A percentile compares a stretch with the other conserved stretches of the same genome.
Conservation (phyloP, 2,888 invertebrate species). For the Stratiomys singularior region DNA sequence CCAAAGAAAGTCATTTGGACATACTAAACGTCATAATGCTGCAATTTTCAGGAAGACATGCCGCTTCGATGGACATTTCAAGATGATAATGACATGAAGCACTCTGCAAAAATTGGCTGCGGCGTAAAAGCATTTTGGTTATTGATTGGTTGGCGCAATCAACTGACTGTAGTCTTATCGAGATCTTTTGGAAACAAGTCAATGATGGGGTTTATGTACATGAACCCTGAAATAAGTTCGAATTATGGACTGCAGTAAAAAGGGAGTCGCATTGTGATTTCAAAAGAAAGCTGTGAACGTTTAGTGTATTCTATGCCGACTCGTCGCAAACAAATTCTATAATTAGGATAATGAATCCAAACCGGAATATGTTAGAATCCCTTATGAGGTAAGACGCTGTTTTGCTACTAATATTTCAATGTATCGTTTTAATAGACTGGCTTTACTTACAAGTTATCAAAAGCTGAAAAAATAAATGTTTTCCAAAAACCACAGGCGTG, state of each 20-base stretch:
- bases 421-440: too few relatives aligned
- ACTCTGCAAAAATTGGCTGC: background rate
- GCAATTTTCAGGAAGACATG: background rate
- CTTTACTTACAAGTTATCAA: too few relatives aligned
- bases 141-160: background rate
- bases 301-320: too few relatives aligned
- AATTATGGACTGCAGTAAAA: constrained; percentile 16
- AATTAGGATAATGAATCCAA: too few relatives aligned
- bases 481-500: too few relatives aligned
- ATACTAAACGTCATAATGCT: too few relatives aligned
- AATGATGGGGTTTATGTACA: too few relatives aligned
- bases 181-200: background rate
- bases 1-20: background rate
- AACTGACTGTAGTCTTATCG: background rate
- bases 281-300: constrained; percentile 35
- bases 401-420: too few relatives aligned
- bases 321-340: too few relatives aligned
- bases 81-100: background rate
- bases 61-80: too few relatives aligned
- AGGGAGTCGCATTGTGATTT: constrained; percentile 3
- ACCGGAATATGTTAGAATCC: constrained; percentile 13
- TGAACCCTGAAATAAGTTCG: background rate
- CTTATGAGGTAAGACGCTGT: constrained; percentile 1
- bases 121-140: background rate
- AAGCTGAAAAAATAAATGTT: too few relatives aligned